Evolutionary conservation across 2,888 invertebrate genomes (phyloP).

Genomic region (Carterocephalus palaemon): DNA sequence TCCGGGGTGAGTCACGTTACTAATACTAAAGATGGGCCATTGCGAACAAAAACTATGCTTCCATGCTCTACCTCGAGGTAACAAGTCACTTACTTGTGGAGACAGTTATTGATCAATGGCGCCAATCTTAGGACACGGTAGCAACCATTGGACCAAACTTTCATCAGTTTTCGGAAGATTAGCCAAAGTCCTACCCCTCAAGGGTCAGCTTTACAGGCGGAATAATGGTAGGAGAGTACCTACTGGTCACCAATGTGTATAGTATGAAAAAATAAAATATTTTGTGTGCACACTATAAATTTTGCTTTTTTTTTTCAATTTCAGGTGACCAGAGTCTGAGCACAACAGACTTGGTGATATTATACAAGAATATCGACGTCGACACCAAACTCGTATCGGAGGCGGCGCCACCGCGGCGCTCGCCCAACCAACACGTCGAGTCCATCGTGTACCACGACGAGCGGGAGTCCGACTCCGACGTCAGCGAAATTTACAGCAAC

Average conservation of each 20-base stretch:
- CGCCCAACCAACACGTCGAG: conserved; percentile 65
- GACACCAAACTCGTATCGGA: conserved; percentile 52
- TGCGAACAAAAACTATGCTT: no score
- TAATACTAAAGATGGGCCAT: not conserved
- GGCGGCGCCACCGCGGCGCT: conserved; percentile 36
- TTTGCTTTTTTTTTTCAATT: conserved; percentile 5
- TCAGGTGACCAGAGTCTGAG: conserved; percentile 36
- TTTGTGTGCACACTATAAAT: conserved; percentile 11
- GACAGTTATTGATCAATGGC: no score
- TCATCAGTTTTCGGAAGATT: no score
- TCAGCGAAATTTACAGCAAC: conserved; percentile 50
- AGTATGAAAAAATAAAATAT: no score
- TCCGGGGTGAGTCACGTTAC: conserved; percentile 38
- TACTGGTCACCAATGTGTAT: no score
- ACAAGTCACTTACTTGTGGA: no score
- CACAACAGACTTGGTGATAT: conserved; percentile 56
- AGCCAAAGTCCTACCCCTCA: no score
- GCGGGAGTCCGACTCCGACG: conserved; percentile 53
- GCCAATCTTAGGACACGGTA: no score
- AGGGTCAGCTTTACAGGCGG: no score
- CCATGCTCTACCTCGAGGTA: no score
- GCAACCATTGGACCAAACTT: no score
- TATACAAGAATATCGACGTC: conserved; percentile 65
- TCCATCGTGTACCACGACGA: conserved; percentile 59
- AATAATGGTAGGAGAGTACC: no score